Evolutionary conservation across 2,797 vertebrate genomes (phyloP).

Genomic region (Phataginus tetradactyla): DNA sequence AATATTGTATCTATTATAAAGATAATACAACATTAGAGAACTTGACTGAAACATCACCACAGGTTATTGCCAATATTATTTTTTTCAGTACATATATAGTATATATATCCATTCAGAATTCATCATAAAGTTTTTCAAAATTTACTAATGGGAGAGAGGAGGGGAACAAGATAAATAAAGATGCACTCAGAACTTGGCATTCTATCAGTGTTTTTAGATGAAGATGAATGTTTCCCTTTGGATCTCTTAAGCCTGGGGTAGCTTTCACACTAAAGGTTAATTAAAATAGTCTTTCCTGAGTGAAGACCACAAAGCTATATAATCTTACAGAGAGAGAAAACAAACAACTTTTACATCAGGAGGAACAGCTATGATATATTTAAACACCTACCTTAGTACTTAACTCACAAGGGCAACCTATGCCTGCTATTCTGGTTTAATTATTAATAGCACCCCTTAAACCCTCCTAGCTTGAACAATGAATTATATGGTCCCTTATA

Average conservation of each 20-base stretch:
- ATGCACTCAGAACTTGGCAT: neutral
- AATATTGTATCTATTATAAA: neutral
- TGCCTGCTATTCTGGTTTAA: neutral
- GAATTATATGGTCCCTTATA: neutral
- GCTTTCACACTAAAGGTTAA: neutral
- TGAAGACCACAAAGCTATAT: neutral
- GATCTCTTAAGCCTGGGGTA: neutral
- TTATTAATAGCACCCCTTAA: neutral
- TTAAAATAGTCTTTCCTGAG: neutral
- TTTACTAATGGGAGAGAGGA: neutral
- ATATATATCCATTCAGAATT: neutral
- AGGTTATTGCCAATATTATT: neutral
- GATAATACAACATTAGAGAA: neutral
- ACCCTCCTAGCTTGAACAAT: neutral
- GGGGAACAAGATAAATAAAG: neutral
- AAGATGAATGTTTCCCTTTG: neutral
- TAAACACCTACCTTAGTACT: neutral
- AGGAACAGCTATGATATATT: neutral
- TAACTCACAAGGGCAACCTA: neutral
- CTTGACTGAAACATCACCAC: neutral
- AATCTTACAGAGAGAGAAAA: neutral
- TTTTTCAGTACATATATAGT: neutral
- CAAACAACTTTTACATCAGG: neutral
- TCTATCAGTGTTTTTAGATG: neutral
- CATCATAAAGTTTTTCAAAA: neutral